Conservation (phyloP, 92 coral and sea anemone genomes). For the Nematostella vectensis region DNA sequence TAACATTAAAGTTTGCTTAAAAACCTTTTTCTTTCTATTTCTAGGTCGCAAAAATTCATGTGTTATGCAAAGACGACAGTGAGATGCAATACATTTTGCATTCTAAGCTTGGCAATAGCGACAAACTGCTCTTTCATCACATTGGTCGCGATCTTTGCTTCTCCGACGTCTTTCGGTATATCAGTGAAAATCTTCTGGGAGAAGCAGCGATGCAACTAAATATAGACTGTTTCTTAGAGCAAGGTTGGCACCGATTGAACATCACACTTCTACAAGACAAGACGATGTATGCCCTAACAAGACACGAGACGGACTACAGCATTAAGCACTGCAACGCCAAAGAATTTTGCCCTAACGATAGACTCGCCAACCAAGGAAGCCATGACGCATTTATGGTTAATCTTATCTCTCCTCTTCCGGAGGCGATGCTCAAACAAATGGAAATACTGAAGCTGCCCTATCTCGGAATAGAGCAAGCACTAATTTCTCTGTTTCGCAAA, state of each 20-base stretch:
- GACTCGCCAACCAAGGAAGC: constrained; percentile 67
- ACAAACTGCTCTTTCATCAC: constrained; percentile 26
- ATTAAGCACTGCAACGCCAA: constrained; percentile 34
- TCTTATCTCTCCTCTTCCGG: constrained; percentile 40
- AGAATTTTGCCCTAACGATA: constrained; percentile 57
- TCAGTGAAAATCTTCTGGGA: constrained; percentile 29
- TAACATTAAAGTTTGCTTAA: no score
- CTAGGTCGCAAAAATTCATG: constrained; percentile 45
- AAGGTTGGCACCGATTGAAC: constrained; percentile 61
- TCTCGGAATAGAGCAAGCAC: no score
- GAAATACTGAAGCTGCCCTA: no score
- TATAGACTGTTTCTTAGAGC: constrained; percentile 70
- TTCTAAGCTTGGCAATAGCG: constrained; percentile 10
- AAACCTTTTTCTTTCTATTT: background rate
- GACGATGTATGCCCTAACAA: constrained; percentile 67
- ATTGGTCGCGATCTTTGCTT: constrained; percentile 64
- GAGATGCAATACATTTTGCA: constrained; percentile 26
- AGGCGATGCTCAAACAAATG: constrained; percentile 24
- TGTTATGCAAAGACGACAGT: constrained; percentile 28
- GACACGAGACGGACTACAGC: constrained; percentile 53
- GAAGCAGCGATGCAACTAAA: constrained; percentile 51
- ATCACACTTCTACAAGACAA: constrained; percentile 24
- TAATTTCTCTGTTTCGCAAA: no score
- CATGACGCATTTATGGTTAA: constrained; percentile 80
- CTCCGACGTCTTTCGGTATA: constrained; percentile 64